phyloP scores from a whole-genome alignment of 2,797 vertebrate species.

The Gymnopithys bicolor region DNA sequence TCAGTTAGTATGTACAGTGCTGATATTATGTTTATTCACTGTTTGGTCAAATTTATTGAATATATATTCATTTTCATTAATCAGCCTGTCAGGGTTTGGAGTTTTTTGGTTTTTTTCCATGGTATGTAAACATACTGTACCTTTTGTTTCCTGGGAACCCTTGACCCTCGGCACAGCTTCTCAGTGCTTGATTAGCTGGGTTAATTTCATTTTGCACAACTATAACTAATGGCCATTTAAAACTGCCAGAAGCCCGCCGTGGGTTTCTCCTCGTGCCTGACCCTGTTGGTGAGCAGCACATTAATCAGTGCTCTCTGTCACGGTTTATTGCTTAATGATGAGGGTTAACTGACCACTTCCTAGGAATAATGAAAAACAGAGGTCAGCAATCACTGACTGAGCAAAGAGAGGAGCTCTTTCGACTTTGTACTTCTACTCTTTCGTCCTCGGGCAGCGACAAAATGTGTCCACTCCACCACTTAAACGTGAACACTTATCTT shows the following conservation, averaged over 20 bases:
- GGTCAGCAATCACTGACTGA: conserved; percentile 28
- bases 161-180: not conserved
- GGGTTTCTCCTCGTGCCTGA: not conserved
- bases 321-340: conserved; percentile 48
- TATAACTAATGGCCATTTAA: conserved; percentile 37
- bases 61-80: not conserved
- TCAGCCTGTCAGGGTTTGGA: not conserved
- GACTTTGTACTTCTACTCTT: not conserved
- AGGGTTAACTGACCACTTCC: conserved; percentile 67
- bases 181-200: conserved; percentile 13
- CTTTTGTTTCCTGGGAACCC: not conserved
- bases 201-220: conserved; percentile 49
- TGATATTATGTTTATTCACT: not conserved
- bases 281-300: not conserved
- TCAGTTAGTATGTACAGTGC: not conserved
- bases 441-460: not conserved
- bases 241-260: not conserved
- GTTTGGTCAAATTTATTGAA: not conserved
- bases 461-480: not conserved
- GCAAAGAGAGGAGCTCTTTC: not conserved
- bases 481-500: not conserved
- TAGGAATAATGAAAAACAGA: conserved; percentile 60
- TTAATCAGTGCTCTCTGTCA: conserved; percentile 52
- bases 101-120: fast-evolving
- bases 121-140: not conserved